Percentiles rank a stretch among this genome's conserved stretches.
These are phyloP conservation scores for Trogon melanurus DNA, from an alignment of 2,113 vertebrate genomes.

Conservation along the genomic window DNA sequence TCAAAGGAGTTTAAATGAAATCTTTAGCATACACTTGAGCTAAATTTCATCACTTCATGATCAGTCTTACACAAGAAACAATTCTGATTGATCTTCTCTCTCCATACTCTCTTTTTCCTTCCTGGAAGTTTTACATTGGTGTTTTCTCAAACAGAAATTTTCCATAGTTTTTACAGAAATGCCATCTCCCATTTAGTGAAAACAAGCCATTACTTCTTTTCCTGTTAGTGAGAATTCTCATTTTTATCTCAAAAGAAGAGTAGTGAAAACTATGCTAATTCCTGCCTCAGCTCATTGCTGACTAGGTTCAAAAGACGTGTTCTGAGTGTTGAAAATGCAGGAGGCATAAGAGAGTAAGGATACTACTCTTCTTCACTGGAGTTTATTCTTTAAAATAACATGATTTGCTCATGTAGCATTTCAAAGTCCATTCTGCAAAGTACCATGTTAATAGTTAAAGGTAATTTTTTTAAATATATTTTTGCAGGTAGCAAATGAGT, in stretches of 20 bases:
- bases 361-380: neutral
- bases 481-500: neutral
- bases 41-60: neutral
- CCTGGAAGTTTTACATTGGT: neutral
- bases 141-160: neutral
- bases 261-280: neutral
- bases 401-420: neutral
- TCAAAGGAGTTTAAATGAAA: neutral
- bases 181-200: neutral
- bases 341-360: neutral
- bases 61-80: neutral
- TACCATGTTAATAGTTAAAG: neutral
- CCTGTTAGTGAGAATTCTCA: neutral
- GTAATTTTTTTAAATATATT: neutral
- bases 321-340: neutral
- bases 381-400: neutral
- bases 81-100: neutral
- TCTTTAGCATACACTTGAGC: neutral
- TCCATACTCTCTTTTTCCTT: neutral
- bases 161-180: accelerated
- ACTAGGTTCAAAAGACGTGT: neutral
- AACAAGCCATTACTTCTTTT: neutral
- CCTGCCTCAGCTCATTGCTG: neutral
- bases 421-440: neutral
- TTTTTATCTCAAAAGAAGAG: neutral